Percentiles rank a stretch among this genome's conserved stretches.
Conservation (phyloP, 2,888 invertebrate genomes). For the Monoplex corrugatus region DNA sequence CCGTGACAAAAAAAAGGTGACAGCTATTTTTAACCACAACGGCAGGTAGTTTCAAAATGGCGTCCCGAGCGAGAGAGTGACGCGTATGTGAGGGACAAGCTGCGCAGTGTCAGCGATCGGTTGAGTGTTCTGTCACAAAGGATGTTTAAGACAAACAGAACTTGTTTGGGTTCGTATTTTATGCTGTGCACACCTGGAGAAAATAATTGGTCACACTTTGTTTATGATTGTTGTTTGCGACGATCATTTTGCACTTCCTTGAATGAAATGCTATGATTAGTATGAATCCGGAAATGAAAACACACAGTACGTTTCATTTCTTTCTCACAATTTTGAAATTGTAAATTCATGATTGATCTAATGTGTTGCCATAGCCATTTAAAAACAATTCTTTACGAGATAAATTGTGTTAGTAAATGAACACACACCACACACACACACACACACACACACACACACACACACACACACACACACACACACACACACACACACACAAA, state of each 20-base stretch:
- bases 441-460: not conserved
- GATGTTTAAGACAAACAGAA: not conserved
- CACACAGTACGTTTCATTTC: too few species aligned
- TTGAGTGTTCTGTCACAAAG: not conserved
- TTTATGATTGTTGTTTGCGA: too few species aligned
- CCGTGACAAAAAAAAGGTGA: not conserved
- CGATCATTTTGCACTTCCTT: too few species aligned
- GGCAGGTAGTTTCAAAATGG: constrained; percentile 6
- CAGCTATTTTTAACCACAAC: constrained; percentile 2
- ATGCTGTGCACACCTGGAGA: not conserved
- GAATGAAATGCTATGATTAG: too few species aligned
- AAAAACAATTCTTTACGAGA: too few species aligned
- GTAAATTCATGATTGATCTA: too few species aligned
- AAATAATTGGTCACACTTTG: too few species aligned
- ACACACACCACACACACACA: constrained; percentile 24
- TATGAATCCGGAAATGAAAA: not conserved
- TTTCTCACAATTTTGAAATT: too few species aligned
- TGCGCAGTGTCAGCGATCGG: not conserved
- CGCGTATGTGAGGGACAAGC: not conserved
- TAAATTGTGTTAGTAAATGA: too few species aligned
- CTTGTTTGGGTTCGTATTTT: not conserved
- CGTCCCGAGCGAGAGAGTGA: not conserved
- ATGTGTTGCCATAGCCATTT: too few species aligned
- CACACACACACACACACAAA: not conserved
- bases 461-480: not conserved